Evolutionary conservation across 2,113 vertebrate species (phyloP), one percentile per base, ranked within the genome.

Genomic region (Mesembrinibis cayennensis): DNA sequence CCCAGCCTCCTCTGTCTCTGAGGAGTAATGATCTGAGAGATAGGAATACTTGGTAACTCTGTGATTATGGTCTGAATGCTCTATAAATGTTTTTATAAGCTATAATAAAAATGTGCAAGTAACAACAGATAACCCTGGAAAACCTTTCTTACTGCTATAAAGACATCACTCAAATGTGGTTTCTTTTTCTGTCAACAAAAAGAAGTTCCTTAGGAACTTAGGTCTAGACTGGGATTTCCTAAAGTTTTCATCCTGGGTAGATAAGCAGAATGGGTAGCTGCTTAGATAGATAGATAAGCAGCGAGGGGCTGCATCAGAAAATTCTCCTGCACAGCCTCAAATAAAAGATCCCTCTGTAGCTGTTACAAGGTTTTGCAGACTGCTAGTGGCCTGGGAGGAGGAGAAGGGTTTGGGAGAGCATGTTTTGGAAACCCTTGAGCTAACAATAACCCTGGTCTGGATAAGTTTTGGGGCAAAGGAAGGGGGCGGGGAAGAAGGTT

Each of bases 51-150:
- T 72, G 29, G 53, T 85, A 80, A 80, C 67, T 27, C 36, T 55
- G 40, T 90, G 91, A 65, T 89, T 97, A 94, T 61, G 38, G 30
- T 29, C 42, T 50, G 67, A 86, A 71, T 77, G 32, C 36, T 85
- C 47, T 73, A 27, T 72, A 89, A 95, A 96, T 87, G 16, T 53
- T 53, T 93, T 93, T 80, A 45, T 93, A 97, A 90, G 44, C 88
- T 93, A 56, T 63, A 94, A 96, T 89, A 92, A 82, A 92, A 91
- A 77, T 34, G 23, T 74, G n/a, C 14, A 7, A 93, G 82, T 83
- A 93, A 59, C 65, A 79, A 53, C 13, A 29, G 66, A 76, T 67
- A 84, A 88, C 34, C 18, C 7, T 19, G 62, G 27, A 56, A 66
- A 89, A 66, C 22, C 12, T 82, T 27, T 87, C 22, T 56, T 52